phyloP scores from a whole-genome alignment of 2,888 invertebrate genomes.

The Drosophila subquinaria region DNA sequence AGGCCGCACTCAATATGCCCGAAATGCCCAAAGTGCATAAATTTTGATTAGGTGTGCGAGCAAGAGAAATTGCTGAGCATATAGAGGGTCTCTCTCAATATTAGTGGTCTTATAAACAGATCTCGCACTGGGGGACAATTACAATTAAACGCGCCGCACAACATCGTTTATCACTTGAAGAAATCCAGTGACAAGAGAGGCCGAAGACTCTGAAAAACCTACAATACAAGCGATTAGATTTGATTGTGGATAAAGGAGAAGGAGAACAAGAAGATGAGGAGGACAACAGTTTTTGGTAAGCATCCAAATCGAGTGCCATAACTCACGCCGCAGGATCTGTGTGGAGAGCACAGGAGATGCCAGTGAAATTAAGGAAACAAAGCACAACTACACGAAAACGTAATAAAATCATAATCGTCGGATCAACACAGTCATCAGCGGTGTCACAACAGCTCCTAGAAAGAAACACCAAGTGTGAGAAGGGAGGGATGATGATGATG shows the following conservation, averaged over 20 bases:
- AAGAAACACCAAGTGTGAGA: neutral
- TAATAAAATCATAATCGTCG: slow-evolving; percentile 85
- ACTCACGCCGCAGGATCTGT: slow-evolving; percentile 69
- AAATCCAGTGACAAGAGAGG: slow-evolving; percentile 54
- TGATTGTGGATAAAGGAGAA: slow-evolving; percentile 60
- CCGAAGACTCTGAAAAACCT: slow-evolving; percentile 32
- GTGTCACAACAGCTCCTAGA: slow-evolving; percentile 72
- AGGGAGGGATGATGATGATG: slow-evolving; percentile 14
- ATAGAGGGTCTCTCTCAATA: neutral
- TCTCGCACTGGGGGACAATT: slow-evolving; percentile 55
- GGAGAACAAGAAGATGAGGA: slow-evolving; percentile 11
- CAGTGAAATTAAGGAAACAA: slow-evolving; percentile 74
- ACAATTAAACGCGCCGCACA: slow-evolving; percentile 73
- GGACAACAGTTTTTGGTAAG: slow-evolving; percentile 10
- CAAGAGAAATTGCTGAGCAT: slow-evolving; percentile 43
- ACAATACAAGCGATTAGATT: slow-evolving; percentile 79
- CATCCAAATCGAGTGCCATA: slow-evolving; percentile 59
- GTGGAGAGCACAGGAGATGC: slow-evolving; percentile 29
- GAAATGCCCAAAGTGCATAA: slow-evolving; percentile 29
- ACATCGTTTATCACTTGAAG: slow-evolving; percentile 71
- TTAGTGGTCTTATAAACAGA: slow-evolving; percentile 14
- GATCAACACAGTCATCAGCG: slow-evolving; percentile 85
- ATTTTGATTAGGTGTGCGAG: slow-evolving; percentile 53
- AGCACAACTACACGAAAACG: slow-evolving; percentile 79
- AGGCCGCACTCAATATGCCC: neutral